Conservation (phyloP, 37 sponge, comb jelly and placozoan genomes). For the Oscarella lobularis region DNA sequence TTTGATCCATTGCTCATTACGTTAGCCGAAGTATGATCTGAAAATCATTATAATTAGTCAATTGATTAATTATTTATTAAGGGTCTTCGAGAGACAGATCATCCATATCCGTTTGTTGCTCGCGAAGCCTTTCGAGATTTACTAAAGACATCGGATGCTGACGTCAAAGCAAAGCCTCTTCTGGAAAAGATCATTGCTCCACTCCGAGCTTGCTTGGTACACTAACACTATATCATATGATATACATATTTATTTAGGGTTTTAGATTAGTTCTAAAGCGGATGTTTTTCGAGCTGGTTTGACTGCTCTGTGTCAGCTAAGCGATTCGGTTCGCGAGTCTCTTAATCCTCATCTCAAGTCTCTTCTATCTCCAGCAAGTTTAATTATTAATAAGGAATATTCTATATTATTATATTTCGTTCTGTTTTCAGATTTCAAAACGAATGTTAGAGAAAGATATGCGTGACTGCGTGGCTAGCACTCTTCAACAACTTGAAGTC, state of each 20-base stretch:
- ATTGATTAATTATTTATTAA: too few relatives aligned
- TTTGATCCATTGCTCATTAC: neutral
- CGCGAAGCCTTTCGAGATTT: neutral
- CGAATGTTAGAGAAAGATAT: neutral
- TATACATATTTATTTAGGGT: neutral
- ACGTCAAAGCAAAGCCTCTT: neutral
- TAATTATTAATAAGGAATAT: neutral
- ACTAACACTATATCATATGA: neutral
- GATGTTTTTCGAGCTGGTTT: neutral
- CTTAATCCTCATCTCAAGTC: neutral
- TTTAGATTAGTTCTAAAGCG: neutral
- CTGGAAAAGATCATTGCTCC: neutral
- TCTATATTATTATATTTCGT: neutral
- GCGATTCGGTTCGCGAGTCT: neutral
- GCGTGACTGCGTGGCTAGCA: neutral
- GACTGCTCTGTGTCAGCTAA: neutral
- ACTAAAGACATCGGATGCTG: neutral
- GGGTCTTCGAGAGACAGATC: neutral
- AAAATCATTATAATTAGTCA: too few relatives aligned
- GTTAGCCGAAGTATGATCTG: neutral
- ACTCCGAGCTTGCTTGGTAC: neutral
- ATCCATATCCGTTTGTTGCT: neutral
- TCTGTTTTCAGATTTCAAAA: neutral
- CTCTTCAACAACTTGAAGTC: neutral
- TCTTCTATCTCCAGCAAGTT: neutral